Conservation (phyloP, 1,140 invertebrate genomes). For the Trachelipus rathkii region DNA sequence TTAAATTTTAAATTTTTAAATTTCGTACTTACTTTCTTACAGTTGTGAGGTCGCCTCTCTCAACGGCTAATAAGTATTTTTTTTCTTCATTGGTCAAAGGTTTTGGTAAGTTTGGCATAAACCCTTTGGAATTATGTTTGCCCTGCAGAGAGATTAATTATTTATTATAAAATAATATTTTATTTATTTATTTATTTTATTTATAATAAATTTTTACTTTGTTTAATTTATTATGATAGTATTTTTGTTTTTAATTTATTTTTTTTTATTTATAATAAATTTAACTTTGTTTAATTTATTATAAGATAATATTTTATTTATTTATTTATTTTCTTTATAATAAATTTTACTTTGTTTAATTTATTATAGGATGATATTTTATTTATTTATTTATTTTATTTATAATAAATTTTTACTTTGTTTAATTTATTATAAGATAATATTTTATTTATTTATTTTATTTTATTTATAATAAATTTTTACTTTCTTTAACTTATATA, state of each 20-base stretch:
- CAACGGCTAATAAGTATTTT: slow-evolving; percentile 57
- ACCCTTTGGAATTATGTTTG: neutral
- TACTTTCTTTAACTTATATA: too few relatives aligned
- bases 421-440: too few relatives aligned
- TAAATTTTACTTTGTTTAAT: too few relatives aligned
- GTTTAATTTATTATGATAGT: neutral
- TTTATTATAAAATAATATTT: neutral
- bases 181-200: too few relatives aligned
- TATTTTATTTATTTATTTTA: too few relatives aligned
- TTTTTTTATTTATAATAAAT: neutral
- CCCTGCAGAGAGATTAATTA: slow-evolving; percentile 11
- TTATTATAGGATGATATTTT: too few relatives aligned
- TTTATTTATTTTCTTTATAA: too few relatives aligned
- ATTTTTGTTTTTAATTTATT: too few relatives aligned
- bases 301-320: neutral
- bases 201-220: too few relatives aligned
- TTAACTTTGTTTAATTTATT: neutral
- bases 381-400: too few relatives aligned
- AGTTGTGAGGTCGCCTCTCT: slow-evolving; percentile 56
- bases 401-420: too few relatives aligned
- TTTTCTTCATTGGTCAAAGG: slow-evolving; percentile 69
- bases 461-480: too few relatives aligned
- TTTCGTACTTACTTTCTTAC: slow-evolving; percentile 61
- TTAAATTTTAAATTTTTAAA: neutral
- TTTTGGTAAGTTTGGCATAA: slow-evolving; percentile 42